Percentiles rank a stretch among this genome's conserved stretches.
phyloP scores from a whole-genome alignment of 1,140 invertebrate species.

The Listronotus oregonensis region DNA sequence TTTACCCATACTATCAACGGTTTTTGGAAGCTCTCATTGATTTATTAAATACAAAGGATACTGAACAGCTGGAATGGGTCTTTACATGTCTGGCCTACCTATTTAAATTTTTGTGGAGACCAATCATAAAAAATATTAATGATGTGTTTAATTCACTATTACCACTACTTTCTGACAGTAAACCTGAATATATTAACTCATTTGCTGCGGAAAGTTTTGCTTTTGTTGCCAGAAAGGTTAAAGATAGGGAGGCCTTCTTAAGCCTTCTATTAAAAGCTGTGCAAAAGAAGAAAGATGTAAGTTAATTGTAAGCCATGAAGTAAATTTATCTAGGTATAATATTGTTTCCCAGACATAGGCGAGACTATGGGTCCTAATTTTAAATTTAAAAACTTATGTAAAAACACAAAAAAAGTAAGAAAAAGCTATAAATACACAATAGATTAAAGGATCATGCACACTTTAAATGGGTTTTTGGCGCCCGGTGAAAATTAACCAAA shows the following conservation, averaged over 20 bases:
- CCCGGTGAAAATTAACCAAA: no score
- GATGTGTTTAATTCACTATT: constrained; percentile 74
- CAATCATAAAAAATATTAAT: constrained; percentile 78
- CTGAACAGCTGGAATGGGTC: constrained; percentile 81
- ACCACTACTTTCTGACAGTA: constrained; percentile 72
- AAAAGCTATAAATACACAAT: no score
- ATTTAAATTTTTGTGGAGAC: constrained; percentile 86
- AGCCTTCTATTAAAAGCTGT: constrained; percentile 71
- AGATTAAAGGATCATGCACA: no score
- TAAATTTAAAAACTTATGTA: no score
- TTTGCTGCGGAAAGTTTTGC: constrained; percentile 96
- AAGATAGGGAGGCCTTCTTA: constrained; percentile 77
- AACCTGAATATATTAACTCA: constrained; percentile 81
- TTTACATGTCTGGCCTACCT: constrained; percentile 84
- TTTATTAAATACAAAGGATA: constrained; percentile 76
- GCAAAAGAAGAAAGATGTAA: constrained; percentile 68
- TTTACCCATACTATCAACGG: constrained; percentile 78
- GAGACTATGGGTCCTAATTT: no score
- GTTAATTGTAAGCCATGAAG: constrained; percentile 45
- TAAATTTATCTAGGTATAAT: no score
- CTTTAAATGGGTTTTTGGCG: no score
- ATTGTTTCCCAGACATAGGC: no score
- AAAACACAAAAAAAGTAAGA: no score
- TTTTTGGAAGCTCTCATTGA: constrained; percentile 73
- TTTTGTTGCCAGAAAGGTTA: constrained; percentile 87